These are phyloP conservation scores for Malurus melanocephalus DNA, from an alignment of 2,113 vertebrate species.

Conservation along the genomic window DNA sequence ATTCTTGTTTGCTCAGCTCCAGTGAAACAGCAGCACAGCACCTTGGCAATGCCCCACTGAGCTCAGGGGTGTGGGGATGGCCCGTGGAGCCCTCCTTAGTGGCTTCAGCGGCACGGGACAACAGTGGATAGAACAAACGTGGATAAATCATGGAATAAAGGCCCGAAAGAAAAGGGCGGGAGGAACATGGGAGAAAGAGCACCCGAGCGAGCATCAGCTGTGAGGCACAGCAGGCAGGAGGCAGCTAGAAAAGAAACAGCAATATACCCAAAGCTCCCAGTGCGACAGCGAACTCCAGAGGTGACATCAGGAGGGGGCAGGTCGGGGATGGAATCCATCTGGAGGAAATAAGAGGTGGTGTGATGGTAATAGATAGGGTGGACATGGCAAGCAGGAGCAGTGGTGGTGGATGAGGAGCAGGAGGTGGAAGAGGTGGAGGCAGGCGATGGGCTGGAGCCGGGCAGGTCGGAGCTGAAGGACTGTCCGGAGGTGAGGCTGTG, in stretches of 20 bases:
- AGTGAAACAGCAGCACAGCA: neutral
- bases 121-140: neutral
- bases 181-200: neutral
- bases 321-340: conserved; percentile 89
- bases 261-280: conserved; percentile 87
- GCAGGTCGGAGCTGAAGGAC: conserved; percentile 77
- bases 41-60: neutral
- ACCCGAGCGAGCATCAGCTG: neutral
- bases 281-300: conserved; percentile 69
- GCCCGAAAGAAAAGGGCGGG: neutral
- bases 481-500: conserved; percentile 87
- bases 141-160: neutral
- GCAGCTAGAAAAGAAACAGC: conserved; percentile 60
- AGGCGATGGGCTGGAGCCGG: conserved; percentile 71
- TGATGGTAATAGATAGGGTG: conserved; percentile 78
- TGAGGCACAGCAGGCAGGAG: conserved; percentile 19
- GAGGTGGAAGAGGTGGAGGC: conserved; percentile 65
- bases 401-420: conserved; percentile 59
- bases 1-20: neutral
- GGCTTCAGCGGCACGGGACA: neutral
- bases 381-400: conserved; percentile 70
- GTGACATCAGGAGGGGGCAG: conserved; percentile 83
- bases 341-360: conserved; percentile 88
- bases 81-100: neutral
- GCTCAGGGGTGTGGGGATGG: accelerated